Conservation (phyloP, 2,797 vertebrate genomes). For the Macroramphosus scolopax region DNA sequence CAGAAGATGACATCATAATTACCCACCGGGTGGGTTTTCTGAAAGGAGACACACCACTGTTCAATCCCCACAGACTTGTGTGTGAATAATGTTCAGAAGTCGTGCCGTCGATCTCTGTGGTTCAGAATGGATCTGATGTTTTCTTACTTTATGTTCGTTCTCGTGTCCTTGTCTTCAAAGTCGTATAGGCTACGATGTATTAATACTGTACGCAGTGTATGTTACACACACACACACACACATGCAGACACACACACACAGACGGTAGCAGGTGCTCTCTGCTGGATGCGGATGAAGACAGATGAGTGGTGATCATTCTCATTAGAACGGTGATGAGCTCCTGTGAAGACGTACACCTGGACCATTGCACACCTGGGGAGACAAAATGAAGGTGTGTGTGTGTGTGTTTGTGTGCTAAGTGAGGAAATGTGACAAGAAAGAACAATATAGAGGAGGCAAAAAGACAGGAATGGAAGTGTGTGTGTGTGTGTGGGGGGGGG, state of each 20-base stretch:
- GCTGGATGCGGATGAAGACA: constrained; percentile 80
- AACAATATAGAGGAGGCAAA: constrained; percentile 29
- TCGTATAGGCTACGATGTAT: too few species aligned
- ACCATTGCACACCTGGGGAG: constrained; percentile 74
- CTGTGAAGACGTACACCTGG: constrained; percentile 77
- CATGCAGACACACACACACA: constrained; percentile 22
- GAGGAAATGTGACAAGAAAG: constrained; percentile 19
- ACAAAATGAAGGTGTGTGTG: constrained; percentile 49
- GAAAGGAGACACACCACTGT: too few species aligned
- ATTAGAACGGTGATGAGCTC: constrained; percentile 81
- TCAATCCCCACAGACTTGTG: too few species aligned
- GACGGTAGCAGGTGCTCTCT: constrained; percentile 80
- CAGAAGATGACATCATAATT: too few species aligned
- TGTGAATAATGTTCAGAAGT: too few species aligned
- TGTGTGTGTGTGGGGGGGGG: too few species aligned
- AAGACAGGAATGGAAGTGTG: constrained; percentile 27
- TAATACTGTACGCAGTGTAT: too few species aligned
- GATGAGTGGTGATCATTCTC: constrained; percentile 78
- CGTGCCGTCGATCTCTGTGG: too few species aligned
- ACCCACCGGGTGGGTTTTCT: too few species aligned
- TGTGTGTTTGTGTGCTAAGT: constrained; percentile 19
- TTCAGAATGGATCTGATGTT: too few species aligned
- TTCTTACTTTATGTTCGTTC: too few species aligned
- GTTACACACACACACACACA: constrained; percentile 6
- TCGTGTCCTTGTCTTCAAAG: too few species aligned